Base-by-base conservation (phyloP, 1,140 invertebrate species). In the Drosophila insularis region DNA sequence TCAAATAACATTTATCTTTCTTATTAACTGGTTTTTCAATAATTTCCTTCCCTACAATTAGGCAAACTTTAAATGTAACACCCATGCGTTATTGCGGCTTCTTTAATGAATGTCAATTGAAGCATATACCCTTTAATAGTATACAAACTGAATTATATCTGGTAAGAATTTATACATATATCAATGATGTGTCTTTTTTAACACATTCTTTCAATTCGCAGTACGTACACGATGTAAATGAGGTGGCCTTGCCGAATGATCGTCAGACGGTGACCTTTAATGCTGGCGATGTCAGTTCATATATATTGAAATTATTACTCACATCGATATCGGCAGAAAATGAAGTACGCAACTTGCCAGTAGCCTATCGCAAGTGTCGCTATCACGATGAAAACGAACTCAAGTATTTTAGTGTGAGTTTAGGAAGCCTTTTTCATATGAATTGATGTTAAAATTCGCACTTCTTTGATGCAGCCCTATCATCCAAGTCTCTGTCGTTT, bases 301-400 rank as follows among this genome's bases (percentile, higher is more conserved):
- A 73, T 27, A 73, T 71, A 13, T 55, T 90, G 3, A 78, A 81
- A 19, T 8, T 89, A 1, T 19, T 73, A 10, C 53, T 91, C 3
- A 71, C 59, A 19, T 56, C 80, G 1, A 72, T 81, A 19, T 74
- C 76, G 32, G 73, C 90, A 0, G 90, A 91, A 60, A 59, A 32
- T 1, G 82, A 90, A 31, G 90, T 91, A 13, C 53, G 74, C 8
- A 76, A 89, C 40, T 23, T 91, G 21, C 90, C 90, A 2, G 65
- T 90, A 35, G 76, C 82, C 14, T 91, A 86, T 80, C 73, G 90
- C 39, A 91, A 91, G 43, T 91, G 90, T 65, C 90, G 90, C 14
- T 91, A 86, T 32, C 35, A 11, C 3, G 63, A 89, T 23, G 90
- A 91, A 55, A 82, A 81, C 19, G 61, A 90, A 61, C 68, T 91